These are phyloP conservation scores for Cherax destructor DNA, from an alignment of 1,140 invertebrate species.

Conservation along the genomic window DNA sequence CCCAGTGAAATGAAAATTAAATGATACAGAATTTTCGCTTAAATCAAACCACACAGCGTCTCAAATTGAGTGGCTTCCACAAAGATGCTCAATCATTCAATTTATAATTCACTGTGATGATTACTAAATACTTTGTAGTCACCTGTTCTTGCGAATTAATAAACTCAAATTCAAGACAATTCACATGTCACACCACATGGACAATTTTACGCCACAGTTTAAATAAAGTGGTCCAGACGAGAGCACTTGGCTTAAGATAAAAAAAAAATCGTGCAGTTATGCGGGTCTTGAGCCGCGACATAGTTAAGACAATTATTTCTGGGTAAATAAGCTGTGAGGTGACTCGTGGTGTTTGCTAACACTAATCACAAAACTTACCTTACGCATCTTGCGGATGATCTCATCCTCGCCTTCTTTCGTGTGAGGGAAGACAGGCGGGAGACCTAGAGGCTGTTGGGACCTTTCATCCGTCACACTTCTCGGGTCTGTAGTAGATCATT, in stretches of 20 bases:
- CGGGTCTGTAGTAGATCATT: neutral
- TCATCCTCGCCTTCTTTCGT: slow-evolving; percentile 47
- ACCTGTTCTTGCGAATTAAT: too few species aligned
- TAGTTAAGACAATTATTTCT: neutral
- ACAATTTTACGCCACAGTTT: neutral
- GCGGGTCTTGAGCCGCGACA: neutral
- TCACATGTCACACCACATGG: too few species aligned
- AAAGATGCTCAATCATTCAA: too few species aligned
- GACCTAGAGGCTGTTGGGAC: slow-evolving; percentile 21
- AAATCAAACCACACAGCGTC: too few species aligned
- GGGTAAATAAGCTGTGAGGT: neutral
- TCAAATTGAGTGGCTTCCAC: too few species aligned
- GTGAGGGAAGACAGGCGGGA: slow-evolving; percentile 51
- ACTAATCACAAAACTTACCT: slow-evolving; percentile 29
- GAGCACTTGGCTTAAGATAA: neutral
- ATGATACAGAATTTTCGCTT: too few species aligned
- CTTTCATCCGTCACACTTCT: slow-evolving; percentile 28
- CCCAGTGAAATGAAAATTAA: too few species aligned
- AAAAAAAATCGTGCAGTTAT: neutral
- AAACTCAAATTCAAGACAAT: too few species aligned
- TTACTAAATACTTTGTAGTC: too few species aligned
- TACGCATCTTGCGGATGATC: slow-evolving; percentile 47
- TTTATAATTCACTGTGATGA: too few species aligned
- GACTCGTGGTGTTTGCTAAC: neutral
- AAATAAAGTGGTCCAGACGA: neutral